Base-by-base conservation (phyloP, 2,797 vertebrate species). In the Sebastes miniatus region DNA sequence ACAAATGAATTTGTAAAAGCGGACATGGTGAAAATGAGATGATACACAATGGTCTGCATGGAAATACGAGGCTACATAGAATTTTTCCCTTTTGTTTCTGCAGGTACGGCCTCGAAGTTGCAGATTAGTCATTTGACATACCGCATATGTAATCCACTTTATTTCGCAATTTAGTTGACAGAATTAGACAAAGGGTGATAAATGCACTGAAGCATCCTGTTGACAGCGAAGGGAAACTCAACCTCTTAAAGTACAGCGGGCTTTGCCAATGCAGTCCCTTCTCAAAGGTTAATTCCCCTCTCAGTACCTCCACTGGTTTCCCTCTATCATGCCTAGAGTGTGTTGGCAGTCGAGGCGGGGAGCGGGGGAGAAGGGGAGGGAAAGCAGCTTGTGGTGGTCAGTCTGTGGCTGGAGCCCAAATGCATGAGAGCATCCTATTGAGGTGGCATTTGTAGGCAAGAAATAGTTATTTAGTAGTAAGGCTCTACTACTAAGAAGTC, bases 131-230 rank as follows among this genome's bases (percentile, higher is more conserved):
- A 29, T 67, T 43, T 57, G 24, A 73, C 34, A 27, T 43, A 12
- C 50, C 47, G 31, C 69, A 69, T 24, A 16, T 24, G n/a, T 29
- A 69, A 77, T 76, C 27, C n/a, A 68, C 56, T 69, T 75, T 63
- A 77, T 85, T 80, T 79, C 63, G 29, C 65, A 76, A 73, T 77
- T 80, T 27, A 87, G 34, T 58, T 80, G 39, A 69, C 31, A 57
- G 13, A 72, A 74, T 81, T 61, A 43, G 27, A 43, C 61, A 69
- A 62, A 76, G 8, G 16, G 36, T 65, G 63, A 74, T 76, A 52
- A 83, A 81, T 76, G 29, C 66, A 63, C 20, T 75, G 22, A 72
- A 76, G 52, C 29, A 43, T 73, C 79, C 18, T 67, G 34, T 81
- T 63, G 47, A 25, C 8, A 32, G 73, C 6, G 9, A 56, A 79